Evolutionary conservation across 2,888 invertebrate species (phyloP).

Genomic region (Desoria tigrina): DNA sequence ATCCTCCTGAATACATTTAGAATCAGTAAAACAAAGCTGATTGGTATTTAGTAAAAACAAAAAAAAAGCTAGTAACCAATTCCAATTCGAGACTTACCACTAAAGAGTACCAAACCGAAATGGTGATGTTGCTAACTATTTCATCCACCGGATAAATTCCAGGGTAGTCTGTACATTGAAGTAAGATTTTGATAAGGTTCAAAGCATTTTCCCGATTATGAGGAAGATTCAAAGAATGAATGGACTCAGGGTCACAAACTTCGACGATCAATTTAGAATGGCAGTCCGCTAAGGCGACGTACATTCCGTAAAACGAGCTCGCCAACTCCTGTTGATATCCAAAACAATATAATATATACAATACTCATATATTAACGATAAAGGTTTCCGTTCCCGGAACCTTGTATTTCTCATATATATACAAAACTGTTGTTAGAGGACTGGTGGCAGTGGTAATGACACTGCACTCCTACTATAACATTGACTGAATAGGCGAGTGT

Average conservation of each 20-base stretch:
- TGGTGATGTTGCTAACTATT: conserved; percentile 49
- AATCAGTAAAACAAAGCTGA: background rate
- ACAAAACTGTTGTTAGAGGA: background rate
- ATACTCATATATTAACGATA: conserved; percentile 1
- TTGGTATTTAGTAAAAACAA: background rate
- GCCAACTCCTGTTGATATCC: conserved; percentile 50
- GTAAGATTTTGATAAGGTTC: conserved; percentile 43
- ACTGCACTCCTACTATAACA: too few species aligned
- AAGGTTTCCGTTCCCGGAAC: background rate
- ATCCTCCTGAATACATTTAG: conserved; percentile 41
- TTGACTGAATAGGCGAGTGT: too few species aligned
- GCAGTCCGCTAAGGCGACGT: conserved; percentile 48
- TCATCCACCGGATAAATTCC: conserved; percentile 51
- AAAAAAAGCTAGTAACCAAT: background rate
- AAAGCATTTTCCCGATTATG: conserved; percentile 44
- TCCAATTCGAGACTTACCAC: conserved; percentile 36
- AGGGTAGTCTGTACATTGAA: conserved; percentile 48
- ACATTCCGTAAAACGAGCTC: conserved; percentile 50
- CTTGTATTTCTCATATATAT: conserved; percentile 1
- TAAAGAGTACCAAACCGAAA: conserved; percentile 52
- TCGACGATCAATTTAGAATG: conserved; percentile 50
- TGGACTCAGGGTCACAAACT: conserved; percentile 47
- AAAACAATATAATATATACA: too few species aligned
- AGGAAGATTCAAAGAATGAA: conserved; percentile 37
- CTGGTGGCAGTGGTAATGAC: too few species aligned